Evolutionary conservation across 1,140 invertebrate species (phyloP).

Genomic region (Zaprionus nigranus): DNA sequence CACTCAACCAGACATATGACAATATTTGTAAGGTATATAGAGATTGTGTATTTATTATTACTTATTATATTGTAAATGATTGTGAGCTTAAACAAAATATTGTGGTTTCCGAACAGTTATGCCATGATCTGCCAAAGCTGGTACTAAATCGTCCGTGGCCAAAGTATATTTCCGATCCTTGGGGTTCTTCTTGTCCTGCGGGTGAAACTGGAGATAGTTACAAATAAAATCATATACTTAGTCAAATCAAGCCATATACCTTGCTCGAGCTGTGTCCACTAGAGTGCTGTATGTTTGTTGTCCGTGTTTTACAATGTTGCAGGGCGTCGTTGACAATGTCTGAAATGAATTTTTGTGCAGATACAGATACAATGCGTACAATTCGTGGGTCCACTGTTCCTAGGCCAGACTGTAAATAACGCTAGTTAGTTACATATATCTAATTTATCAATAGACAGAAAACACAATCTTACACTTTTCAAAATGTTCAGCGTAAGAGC

Average conservation of each 20-base stretch:
- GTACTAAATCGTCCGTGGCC: conserved; percentile 97
- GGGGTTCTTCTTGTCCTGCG: conserved; percentile 70
- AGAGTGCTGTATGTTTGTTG: conserved; percentile 87
- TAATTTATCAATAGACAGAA: no score
- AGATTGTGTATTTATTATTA: not conserved
- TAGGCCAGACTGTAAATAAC: conserved; percentile 89
- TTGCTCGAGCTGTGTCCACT: conserved; percentile 80
- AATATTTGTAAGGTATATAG: not conserved
- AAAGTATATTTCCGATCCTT: conserved; percentile 96
- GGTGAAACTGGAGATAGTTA: not conserved
- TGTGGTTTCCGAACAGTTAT: conserved; percentile 97
- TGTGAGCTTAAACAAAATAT: conserved; percentile 86
- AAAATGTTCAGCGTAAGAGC: conserved; percentile 94
- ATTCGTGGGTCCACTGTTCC: conserved; percentile 95
- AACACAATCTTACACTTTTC: conserved; percentile 82
- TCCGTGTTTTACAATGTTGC: conserved; percentile 97
- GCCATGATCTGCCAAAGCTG: conserved; percentile 97
- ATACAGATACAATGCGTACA: conserved; percentile 93
- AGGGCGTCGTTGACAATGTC: conserved; percentile 98
- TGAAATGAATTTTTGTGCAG: conserved; percentile 98
- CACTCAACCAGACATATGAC: not conserved
- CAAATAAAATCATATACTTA: not conserved
- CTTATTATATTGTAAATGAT: conserved; percentile 58
- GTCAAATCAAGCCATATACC: conserved; percentile 18
- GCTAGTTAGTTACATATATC: not conserved